Percentiles rank a stretch among this genome's conserved stretches.
Conservation (phyloP, 1,140 invertebrate species). For the Rhyzopertha dominica region DNA sequence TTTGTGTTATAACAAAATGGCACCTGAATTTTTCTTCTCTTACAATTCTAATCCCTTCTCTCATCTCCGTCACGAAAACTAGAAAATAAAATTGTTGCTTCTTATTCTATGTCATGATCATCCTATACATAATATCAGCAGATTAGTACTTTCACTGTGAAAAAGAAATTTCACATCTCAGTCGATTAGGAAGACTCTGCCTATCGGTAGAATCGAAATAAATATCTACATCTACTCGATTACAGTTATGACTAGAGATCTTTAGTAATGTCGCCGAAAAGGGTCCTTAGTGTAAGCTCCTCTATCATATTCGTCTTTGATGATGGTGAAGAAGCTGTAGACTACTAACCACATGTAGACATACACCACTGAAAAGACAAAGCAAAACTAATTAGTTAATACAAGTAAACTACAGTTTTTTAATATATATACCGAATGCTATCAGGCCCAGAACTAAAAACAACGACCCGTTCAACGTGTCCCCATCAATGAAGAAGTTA, state of each 20-base stretch:
- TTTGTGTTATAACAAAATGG: no score
- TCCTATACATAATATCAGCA: no score
- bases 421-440: slow-evolving; percentile 53
- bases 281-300: slow-evolving; percentile 60
- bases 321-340: slow-evolving; percentile 69
- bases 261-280: slow-evolving; percentile 51
- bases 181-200: not conserved
- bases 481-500: slow-evolving; percentile 59
- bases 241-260: not conserved
- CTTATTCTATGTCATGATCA: no score
- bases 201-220: slow-evolving; percentile 3
- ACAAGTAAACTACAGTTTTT: slow-evolving; percentile 5
- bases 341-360: slow-evolving; percentile 73
- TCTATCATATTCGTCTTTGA: slow-evolving; percentile 62
- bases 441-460: slow-evolving; percentile 60
- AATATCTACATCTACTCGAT: slow-evolving; percentile 10
- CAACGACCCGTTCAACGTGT: slow-evolving; percentile 52
- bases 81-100: no score
- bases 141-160: no score
- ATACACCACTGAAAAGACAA: slow-evolving; percentile 57
- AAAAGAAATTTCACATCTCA: not conserved
- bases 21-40: no score
- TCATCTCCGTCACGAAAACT: no score
- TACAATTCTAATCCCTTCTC: no score
- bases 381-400: slow-evolving; percentile 17